phyloP scores from a whole-genome alignment of 2,888 invertebrate species.

The Thereva nobilitata region DNA sequence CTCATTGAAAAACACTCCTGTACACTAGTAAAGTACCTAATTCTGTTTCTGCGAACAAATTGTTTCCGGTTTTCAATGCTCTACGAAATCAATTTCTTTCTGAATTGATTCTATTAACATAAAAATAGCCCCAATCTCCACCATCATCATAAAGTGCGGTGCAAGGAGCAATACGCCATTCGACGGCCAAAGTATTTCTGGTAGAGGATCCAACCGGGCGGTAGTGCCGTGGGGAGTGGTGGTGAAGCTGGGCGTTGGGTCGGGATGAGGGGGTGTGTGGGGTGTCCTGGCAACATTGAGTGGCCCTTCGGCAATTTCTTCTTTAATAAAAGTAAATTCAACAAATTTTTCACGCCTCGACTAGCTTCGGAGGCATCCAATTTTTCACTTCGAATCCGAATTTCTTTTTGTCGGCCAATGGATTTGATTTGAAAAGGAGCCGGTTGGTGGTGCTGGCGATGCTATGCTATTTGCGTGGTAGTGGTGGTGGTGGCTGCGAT shows the following conservation, averaged over 20 bases:
- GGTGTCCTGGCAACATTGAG: neutral
- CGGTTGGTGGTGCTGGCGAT: slow-evolving; percentile 7
- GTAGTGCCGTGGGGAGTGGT: too few relatives aligned
- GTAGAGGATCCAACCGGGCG: slow-evolving; percentile 2
- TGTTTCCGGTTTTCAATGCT: slow-evolving; percentile 30
- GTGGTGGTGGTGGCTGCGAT: too few relatives aligned
- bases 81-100: slow-evolving; percentile 29
- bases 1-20: slow-evolving; percentile 22
- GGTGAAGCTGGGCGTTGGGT: too few relatives aligned
- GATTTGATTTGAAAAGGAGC: slow-evolving; percentile 16
- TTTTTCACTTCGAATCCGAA: slow-evolving; percentile 34
- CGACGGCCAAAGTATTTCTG: slow-evolving; percentile 6
- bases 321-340: slow-evolving; percentile 34
- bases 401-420: slow-evolving; percentile 25
- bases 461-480: neutral
- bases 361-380: slow-evolving; percentile 26
- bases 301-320: slow-evolving; percentile 28
- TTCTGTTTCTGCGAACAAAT: slow-evolving; percentile 30
- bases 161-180: slow-evolving; percentile 2
- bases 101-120: slow-evolving; percentile 35
- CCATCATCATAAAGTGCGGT: slow-evolving; percentile 18
- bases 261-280: too few relatives aligned
- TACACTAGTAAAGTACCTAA: slow-evolving; percentile 20
- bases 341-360: slow-evolving; percentile 37
- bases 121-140: slow-evolving; percentile 28